Conservation (phyloP, 2,797 vertebrate genomes). For the Hybognathus amarus region DNA sequence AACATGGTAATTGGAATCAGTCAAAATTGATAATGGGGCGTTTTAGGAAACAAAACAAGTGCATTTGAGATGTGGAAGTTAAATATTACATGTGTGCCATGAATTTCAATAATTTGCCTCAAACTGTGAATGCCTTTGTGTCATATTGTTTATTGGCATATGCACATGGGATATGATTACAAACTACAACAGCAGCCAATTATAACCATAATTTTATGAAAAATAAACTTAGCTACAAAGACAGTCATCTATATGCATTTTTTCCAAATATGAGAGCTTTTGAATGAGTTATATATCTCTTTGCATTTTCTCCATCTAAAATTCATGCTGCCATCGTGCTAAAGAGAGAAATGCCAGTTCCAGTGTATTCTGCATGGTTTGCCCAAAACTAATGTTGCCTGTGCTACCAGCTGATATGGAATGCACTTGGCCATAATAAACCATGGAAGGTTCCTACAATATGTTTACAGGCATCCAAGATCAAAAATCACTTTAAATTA, state of each 20-base stretch:
- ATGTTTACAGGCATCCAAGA: background rate
- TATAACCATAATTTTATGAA: background rate
- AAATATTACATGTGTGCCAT: background rate
- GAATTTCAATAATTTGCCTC: background rate
- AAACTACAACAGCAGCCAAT: conserved; percentile 6
- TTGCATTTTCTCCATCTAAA: background rate
- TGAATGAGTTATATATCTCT: background rate
- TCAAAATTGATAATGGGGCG: background rate
- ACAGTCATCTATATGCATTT: background rate
- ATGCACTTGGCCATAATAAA: background rate
- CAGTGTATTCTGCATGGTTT: background rate
- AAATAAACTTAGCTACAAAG: background rate
- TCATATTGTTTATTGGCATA: conserved; percentile 8
- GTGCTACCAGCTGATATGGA: background rate
- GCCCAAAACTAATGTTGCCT: conserved; percentile 5
- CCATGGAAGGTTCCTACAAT: background rate
- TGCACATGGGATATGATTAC: background rate
- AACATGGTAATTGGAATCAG: background rate
- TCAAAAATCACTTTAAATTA: background rate
- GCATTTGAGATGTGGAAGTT: background rate
- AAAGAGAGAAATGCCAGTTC: background rate
- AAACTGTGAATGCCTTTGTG: background rate
- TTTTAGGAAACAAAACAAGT: background rate
- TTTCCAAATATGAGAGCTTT: background rate
- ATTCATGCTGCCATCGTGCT: background rate